Evolutionary conservation across 2,797 vertebrate genomes (phyloP).

Genomic region (Ctenopoma kingsleyae): DNA sequence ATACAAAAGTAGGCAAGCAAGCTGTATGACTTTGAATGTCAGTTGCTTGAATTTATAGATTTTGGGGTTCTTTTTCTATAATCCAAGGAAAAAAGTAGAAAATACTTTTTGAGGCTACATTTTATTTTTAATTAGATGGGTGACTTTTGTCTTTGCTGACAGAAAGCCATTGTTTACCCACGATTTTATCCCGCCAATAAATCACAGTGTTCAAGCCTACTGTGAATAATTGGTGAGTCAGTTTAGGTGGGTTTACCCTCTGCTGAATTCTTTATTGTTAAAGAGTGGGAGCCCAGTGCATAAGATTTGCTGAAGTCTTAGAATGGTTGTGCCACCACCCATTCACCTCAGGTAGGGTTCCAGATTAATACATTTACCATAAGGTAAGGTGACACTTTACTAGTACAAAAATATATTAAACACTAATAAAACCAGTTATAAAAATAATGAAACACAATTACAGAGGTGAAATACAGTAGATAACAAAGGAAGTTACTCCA

Average conservation of each 20-base stretch:
- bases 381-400: too few relatives aligned
- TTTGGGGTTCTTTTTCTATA: too few relatives aligned
- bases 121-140: background rate
- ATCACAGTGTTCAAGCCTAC: background rate
- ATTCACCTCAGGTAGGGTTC: background rate
- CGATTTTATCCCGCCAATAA: too few relatives aligned
- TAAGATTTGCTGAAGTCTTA: background rate
- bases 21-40: background rate
- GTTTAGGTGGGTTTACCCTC: constrained; percentile 13
- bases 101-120: background rate
- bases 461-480: too few relatives aligned
- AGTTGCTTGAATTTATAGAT: background rate
- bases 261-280: background rate
- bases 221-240: constrained; percentile 27
- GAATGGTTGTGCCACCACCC: too few relatives aligned
- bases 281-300: background rate
- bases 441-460: too few relatives aligned
- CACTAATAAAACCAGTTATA: too few relatives aligned
- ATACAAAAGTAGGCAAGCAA: background rate
- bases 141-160: constrained; percentile 3
- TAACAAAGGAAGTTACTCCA: too few relatives aligned
- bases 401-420: too few relatives aligned
- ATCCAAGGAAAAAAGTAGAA: too few relatives aligned
- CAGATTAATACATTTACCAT: background rate
- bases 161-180: background rate